Evolutionary conservation across 2,888 invertebrate species (phyloP).

Genomic region (Bugulina stolonifera): DNA sequence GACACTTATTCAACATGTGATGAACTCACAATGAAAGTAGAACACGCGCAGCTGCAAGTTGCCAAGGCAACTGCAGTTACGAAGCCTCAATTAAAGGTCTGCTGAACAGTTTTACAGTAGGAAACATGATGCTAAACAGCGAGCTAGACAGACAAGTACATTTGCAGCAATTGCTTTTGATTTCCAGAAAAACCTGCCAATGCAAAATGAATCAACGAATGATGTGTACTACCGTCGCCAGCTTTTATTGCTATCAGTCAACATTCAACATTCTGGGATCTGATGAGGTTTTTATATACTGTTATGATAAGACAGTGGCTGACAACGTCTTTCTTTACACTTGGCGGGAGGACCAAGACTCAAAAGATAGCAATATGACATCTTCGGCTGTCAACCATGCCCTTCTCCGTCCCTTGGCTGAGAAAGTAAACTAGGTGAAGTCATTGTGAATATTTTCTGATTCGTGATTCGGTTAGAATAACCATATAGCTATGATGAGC

Average conservation of each 20-base stretch:
- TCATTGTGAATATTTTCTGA: not conserved
- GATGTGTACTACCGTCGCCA: constrained; percentile 29
- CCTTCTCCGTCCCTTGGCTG: not conserved
- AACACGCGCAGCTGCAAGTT: not conserved
- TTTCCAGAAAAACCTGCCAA: constrained; percentile 21
- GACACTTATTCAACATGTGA: constrained; percentile 19
- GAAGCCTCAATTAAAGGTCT: not conserved
- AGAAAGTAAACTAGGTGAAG: not conserved
- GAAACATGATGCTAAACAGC: not conserved
- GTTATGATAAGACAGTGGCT: constrained; percentile 29
- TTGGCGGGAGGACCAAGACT: not conserved
- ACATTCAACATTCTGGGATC: constrained; percentile 26
- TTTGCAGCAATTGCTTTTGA: not conserved
- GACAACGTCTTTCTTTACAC: constrained; percentile 21
- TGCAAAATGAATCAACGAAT: constrained; percentile 28
- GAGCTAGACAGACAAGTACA: not conserved
- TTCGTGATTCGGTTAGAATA: not conserved
- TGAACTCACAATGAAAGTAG: not conserved
- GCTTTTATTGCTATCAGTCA: constrained; percentile 23
- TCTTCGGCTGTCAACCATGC: not conserved
- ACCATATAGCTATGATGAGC: not conserved
- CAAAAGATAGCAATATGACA: not conserved
- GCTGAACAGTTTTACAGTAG: not conserved
- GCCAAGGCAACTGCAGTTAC: not conserved
- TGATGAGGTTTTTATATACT: constrained; percentile 28